phyloP scores from a whole-genome alignment of 1,140 invertebrate species.

The Zaprionus lachaisei region DNA sequence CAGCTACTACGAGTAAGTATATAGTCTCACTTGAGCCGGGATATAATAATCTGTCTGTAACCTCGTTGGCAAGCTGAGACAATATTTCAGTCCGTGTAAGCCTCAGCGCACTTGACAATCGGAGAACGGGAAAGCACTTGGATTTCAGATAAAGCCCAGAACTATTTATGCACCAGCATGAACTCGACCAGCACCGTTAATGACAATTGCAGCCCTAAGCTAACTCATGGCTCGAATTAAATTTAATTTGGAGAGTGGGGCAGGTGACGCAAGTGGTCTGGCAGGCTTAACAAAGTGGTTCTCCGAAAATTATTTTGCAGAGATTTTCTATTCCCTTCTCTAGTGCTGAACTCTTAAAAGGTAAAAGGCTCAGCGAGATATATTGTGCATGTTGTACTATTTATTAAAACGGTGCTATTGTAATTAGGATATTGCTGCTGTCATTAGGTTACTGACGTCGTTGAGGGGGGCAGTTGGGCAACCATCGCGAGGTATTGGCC shows the following conservation, averaged over 20 bases:
- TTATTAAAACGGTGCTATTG: neutral
- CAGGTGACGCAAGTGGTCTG: neutral
- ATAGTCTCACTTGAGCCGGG: neutral
- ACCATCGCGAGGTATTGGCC: too few species aligned
- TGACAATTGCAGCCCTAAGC: slow-evolving; percentile 19
- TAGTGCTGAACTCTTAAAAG: neutral
- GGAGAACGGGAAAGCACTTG: slow-evolving; percentile 16
- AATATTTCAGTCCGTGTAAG: slow-evolving; percentile 10
- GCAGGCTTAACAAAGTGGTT: slow-evolving; percentile 22
- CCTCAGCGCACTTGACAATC: slow-evolving; percentile 23
- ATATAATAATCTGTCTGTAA: slow-evolving; percentile 12
- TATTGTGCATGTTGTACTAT: neutral
- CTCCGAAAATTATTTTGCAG: slow-evolving; percentile 30
- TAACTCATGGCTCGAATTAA: slow-evolving; percentile 4
- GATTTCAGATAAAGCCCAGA: slow-evolving; percentile 3
- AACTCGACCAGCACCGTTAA: slow-evolving; percentile 14
- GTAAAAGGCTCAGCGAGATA: neutral
- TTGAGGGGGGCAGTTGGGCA: too few species aligned
- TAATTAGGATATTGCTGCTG: neutral
- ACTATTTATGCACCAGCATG: slow-evolving; percentile 32
- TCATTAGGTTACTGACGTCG: neutral
- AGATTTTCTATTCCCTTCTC: neutral
- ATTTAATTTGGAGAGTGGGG: slow-evolving; percentile 49
- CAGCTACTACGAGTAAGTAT: neutral
- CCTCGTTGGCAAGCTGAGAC: slow-evolving; percentile 5